These are phyloP conservation scores for Sebastes fasciatus DNA, from an alignment of 2,113 vertebrate genomes.

Conservation along the genomic window DNA sequence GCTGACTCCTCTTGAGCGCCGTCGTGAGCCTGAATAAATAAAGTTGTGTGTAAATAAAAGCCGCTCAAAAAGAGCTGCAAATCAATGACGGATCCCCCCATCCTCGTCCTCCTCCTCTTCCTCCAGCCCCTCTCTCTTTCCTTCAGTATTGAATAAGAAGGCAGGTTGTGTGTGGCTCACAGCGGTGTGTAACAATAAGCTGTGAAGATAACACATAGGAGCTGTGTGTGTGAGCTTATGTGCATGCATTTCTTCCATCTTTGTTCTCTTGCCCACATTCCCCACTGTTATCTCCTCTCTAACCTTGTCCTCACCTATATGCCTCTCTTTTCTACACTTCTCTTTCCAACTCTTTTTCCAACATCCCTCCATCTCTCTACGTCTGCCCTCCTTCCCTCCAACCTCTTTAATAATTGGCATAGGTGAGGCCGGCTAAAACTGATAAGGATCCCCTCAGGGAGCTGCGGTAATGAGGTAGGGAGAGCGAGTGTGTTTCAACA, in stretches of 20 bases:
- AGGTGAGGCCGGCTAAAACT: conserved; percentile 34
- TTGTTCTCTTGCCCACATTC: conserved; percentile 6
- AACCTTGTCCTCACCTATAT: conserved; percentile 9
- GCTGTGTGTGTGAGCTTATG: not conserved
- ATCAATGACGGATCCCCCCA: conserved; percentile 46
- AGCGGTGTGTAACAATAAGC: not conserved
- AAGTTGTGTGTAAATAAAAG: conserved; percentile 73
- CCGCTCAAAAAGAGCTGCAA: conserved; percentile 50
- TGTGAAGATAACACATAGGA: conserved; percentile 4
- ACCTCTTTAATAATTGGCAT: not conserved
- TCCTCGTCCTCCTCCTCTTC: too few relatives aligned
- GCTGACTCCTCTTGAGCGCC: conserved; percentile 52
- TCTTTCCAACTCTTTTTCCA: not conserved
- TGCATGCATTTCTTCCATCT: conserved; percentile 20
- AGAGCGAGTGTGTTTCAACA: conserved; percentile 9
- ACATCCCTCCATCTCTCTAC: conserved; percentile 8
- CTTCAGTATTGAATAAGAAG: conserved; percentile 25
- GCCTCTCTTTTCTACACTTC: not conserved
- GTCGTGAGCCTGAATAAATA: conserved; percentile 67
- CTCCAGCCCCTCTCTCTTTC: not conserved
- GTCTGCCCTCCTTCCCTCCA: not conserved
- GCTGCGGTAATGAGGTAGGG: conserved; percentile 44
- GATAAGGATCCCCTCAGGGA: conserved; percentile 49
- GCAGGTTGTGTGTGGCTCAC: conserved; percentile 3
- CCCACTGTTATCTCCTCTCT: conserved; percentile 7